Evolutionary conservation across 2,797 vertebrate genomes (phyloP), one percentile per base, ranked within the genome.

Genomic region (Urosaurus nigricauda): DNA sequence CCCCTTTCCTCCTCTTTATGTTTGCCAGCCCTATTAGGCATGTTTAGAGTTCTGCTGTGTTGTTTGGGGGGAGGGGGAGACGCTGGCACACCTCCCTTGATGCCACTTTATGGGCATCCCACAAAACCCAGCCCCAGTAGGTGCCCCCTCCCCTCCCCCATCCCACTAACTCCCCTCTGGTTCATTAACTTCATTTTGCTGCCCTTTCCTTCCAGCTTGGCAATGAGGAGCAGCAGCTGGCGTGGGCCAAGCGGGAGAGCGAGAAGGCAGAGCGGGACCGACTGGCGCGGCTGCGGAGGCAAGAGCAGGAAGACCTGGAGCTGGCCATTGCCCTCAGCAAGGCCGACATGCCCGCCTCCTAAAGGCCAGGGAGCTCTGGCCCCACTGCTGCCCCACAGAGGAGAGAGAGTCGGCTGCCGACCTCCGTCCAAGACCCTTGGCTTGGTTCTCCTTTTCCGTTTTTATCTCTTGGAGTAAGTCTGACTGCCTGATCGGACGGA

Each of bases 311-410:
- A 87, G 99, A 99, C 94, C 97, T 99, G 88, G 99, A 99, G 95
- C 92, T 99, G 94, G 99, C 99, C 94, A 99, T 99, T 75, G 99
- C 99, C 0, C 98, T 99, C 94, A 99, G 99, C 97, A 99, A 99
- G 96, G 98, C 99, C 0, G 99, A 99, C 96, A 99, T 99, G 99
- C 98, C 98, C 17, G 97, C 97, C 13, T 99, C 84, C 9, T 65
- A 32, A 98, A 98, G 88, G 26, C 35, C 0, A 53, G n/a, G 17
- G n/a, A 56, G 26, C 32, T 60, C 13, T 9, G 65, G 78, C 32
- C 32, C 60, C 47, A 51, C 24, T 24, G 75, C 63, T 37, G 75
- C n/a, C 56, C 80, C 26, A 21, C 17, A 1, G 58, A 21, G 47
- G 47, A 51, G 58, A 60, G 58, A 60, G 58, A 60, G 19, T 19